Evolutionary conservation across 2,113 vertebrate genomes (phyloP).

Genomic region (Scytalopus superciliaris): DNA sequence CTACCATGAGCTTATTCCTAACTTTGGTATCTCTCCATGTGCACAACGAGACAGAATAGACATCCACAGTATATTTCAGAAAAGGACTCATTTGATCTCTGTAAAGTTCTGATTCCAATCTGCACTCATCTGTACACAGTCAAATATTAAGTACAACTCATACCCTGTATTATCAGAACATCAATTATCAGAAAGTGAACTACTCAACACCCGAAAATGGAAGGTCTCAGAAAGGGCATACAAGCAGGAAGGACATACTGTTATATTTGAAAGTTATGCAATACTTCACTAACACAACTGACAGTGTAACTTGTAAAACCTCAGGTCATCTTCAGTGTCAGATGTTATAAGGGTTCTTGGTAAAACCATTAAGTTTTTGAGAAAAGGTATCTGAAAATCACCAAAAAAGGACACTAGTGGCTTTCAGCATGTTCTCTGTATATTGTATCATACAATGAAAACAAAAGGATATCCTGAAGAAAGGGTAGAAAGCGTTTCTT

Average conservation of each 20-base stretch:
- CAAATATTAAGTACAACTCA: background rate
- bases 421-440: background rate
- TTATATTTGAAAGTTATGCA: background rate
- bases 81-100: background rate
- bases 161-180: background rate
- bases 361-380: background rate
- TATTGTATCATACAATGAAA: background rate
- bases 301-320: background rate
- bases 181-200: background rate
- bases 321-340: background rate
- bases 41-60: background rate
- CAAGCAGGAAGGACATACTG: background rate
- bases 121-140: background rate
- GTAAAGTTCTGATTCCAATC: background rate
- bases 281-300: background rate
- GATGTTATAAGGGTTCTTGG: background rate
- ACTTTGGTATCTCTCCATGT: background rate
- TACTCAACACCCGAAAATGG: background rate
- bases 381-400: background rate
- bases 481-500: background rate
- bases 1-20: background rate
- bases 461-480: background rate
- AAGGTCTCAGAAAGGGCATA: background rate
- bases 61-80: accelerated
- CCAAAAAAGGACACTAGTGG: background rate